Evolutionary conservation across 1,140 invertebrate genomes (phyloP).

Genomic region (Littorina saxatilis): DNA sequence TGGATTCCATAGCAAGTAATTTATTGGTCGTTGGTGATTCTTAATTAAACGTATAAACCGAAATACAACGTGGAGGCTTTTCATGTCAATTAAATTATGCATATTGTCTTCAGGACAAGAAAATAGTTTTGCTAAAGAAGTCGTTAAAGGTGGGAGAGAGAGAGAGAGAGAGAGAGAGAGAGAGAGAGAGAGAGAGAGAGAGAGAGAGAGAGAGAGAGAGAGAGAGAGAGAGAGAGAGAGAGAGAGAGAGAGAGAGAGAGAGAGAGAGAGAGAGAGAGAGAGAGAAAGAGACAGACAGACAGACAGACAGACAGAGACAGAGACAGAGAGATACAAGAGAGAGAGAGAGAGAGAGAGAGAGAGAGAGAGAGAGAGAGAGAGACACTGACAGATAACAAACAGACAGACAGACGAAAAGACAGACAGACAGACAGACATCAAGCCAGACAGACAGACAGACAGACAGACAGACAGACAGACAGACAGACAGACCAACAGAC

Average conservation of each 20-base stretch:
- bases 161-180: not conserved
- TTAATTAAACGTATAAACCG: too few relatives aligned
- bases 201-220: not conserved
- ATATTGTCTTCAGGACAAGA: too few relatives aligned
- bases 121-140: too few relatives aligned
- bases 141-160: too few relatives aligned
- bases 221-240: not conserved
- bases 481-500: constrained; percentile 12
- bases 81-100: too few relatives aligned
- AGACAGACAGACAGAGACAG: not conserved
- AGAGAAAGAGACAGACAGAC: not conserved
- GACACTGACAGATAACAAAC: not conserved
- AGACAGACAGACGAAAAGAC: not conserved
- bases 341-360: not conserved
- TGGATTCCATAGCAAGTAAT: too few relatives aligned
- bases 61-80: too few relatives aligned
- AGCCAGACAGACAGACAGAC: constrained; percentile 7
- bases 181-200: not conserved
- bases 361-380: not conserved
- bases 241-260: not conserved
- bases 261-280: not conserved
- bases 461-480: constrained; percentile 9
- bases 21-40: too few relatives aligned
- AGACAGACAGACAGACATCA: constrained; percentile 5
- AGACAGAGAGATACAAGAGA: not conserved